These are phyloP conservation scores for Pardalotus punctatus DNA, from an alignment of 2,113 vertebrate genomes.

Conservation along the genomic window DNA sequence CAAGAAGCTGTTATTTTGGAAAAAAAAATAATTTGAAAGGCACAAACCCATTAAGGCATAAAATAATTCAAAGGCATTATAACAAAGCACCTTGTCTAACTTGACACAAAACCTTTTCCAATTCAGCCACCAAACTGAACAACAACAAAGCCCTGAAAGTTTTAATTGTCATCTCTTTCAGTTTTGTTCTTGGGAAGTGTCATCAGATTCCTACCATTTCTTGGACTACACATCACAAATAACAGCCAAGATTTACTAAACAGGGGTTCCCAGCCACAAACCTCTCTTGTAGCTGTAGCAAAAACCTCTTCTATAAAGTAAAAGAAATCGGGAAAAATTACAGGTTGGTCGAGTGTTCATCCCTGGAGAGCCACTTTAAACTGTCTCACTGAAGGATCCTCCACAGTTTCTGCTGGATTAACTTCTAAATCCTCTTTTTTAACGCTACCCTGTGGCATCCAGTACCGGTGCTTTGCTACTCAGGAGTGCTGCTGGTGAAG, in stretches of 20 bases:
- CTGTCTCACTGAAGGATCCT: not conserved
- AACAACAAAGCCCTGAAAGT: not conserved
- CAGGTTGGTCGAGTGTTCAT: accelerated
- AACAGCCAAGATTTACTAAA: not conserved
- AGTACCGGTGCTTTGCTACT: not conserved
- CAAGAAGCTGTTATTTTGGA: not conserved
- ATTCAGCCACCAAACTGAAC: not conserved
- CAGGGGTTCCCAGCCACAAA: not conserved
- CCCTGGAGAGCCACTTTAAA: not conserved
- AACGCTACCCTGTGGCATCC: accelerated
- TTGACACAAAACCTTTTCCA: not conserved
- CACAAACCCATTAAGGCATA: not conserved
- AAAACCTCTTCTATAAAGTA: not conserved
- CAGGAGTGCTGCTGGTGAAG: accelerated
- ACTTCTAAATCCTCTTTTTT: not conserved
- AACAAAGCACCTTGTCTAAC: not conserved
- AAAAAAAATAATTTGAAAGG: not conserved
- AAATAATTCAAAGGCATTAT: not conserved
- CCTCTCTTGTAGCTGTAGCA: not conserved
- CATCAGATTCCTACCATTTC: not conserved
- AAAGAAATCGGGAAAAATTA: not conserved
- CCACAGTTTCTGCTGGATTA: not conserved
- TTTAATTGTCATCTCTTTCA: not conserved
- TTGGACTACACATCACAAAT: not conserved
- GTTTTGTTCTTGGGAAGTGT: not conserved